Evolutionary conservation across 2,888 invertebrate species (phyloP).

Genomic region (Ophion ventricosus): DNA sequence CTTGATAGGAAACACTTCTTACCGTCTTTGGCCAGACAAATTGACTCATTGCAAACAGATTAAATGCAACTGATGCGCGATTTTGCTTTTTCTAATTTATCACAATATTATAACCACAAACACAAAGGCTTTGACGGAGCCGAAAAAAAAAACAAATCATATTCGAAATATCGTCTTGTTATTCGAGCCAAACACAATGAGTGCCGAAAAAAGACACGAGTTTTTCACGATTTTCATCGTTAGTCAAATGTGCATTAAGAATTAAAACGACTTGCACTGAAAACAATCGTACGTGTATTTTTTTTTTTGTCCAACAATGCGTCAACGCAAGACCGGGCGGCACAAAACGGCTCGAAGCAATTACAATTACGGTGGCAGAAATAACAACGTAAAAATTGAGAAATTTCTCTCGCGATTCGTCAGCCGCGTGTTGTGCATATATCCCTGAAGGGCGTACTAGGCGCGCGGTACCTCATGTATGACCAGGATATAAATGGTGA

Average conservation of each 20-base stretch:
- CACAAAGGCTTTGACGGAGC: too few relatives aligned
- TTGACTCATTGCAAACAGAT: too few relatives aligned
- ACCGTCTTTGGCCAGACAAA: too few relatives aligned
- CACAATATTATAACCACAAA: too few relatives aligned
- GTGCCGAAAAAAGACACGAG: background rate
- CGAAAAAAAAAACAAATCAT: background rate
- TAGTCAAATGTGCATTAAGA: too few relatives aligned
- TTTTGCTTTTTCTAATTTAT: too few relatives aligned
- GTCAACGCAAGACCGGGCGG: background rate
- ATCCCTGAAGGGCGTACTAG: slow-evolving; percentile 49
- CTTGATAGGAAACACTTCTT: too few relatives aligned
- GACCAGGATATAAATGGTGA: slow-evolving; percentile 78
- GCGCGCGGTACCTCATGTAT: slow-evolving; percentile 70
- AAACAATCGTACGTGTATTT: too few relatives aligned
- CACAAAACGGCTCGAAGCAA: slow-evolving; percentile 3
- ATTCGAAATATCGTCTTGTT: background rate
- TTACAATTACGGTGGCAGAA: background rate
- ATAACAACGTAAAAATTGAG: slow-evolving; percentile 14
- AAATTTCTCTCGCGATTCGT: slow-evolving; percentile 26
- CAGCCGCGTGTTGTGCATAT: slow-evolving; percentile 12
- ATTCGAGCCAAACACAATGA: background rate
- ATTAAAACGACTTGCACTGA: too few relatives aligned
- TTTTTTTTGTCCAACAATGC: background rate
- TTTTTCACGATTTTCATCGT: too few relatives aligned
- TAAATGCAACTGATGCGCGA: too few relatives aligned